These are phyloP conservation scores for Miltochrista miniata DNA, from an alignment of 2,888 invertebrate genomes.

Conservation along the genomic window DNA sequence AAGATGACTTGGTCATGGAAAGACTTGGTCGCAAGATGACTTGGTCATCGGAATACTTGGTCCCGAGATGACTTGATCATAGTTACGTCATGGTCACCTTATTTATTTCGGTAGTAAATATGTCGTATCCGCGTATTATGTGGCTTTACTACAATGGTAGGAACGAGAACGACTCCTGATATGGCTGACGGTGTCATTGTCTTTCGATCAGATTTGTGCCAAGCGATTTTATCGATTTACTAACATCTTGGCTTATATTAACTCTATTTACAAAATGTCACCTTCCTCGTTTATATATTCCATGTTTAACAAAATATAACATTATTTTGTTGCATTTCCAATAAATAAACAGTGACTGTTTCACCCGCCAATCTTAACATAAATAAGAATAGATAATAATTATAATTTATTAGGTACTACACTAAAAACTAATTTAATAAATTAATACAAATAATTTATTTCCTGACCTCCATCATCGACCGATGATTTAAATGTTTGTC, in stretches of 20 bases:
- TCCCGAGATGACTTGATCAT: too few relatives aligned
- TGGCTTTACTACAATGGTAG: conserved; percentile 15
- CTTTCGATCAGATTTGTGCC: conserved; percentile 21
- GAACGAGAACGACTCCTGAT: conserved; percentile 38
- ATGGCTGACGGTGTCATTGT: conserved; percentile 35
- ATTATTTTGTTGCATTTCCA: conserved; percentile 14
- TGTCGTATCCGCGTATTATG: neutral
- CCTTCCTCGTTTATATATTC: conserved; percentile 37
- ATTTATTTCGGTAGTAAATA: neutral
- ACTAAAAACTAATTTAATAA: conserved; percentile 39
- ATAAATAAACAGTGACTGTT: conserved; percentile 41
- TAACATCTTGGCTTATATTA: conserved; percentile 12
- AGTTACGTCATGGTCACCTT: neutral
- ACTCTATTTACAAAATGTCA: conserved; percentile 38
- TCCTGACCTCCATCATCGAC: conserved; percentile 39
- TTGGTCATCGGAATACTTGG: too few relatives aligned
- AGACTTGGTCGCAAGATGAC: too few relatives aligned
- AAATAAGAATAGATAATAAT: conserved; percentile 13
- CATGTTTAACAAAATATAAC: conserved; percentile 19
- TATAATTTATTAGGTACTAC: conserved; percentile 26
- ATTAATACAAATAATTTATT: conserved; percentile 49
- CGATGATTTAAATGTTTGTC: too few relatives aligned
- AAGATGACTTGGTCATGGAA: neutral
- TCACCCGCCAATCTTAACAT: conserved; percentile 42
- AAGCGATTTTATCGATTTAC: conserved; percentile 25